Evolutionary conservation across 2,888 invertebrate species (phyloP).

Genomic region (Polyploca ridens): DNA sequence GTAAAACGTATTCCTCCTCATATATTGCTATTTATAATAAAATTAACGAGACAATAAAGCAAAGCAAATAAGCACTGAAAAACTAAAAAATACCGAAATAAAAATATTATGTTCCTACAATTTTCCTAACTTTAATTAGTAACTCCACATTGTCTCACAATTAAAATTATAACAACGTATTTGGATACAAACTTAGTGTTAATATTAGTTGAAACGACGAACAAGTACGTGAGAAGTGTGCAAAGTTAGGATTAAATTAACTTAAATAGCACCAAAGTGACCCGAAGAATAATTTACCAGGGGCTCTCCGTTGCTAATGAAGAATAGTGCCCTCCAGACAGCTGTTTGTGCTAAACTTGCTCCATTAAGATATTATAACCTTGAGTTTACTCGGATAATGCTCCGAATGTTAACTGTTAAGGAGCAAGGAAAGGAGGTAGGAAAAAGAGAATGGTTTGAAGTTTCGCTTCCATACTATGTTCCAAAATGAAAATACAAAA

Average conservation of each 20-base stretch:
- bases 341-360: conserved; percentile 75
- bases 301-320: conserved; percentile 74
- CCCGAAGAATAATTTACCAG: conserved; percentile 80
- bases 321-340: conserved; percentile 76
- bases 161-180: conserved; percentile 21
- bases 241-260: conserved; percentile 79
- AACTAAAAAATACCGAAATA: neutral
- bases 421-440: conserved; percentile 34
- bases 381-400: conserved; percentile 51
- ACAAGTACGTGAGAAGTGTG: conserved; percentile 66
- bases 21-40: no score
- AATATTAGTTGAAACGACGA: conserved; percentile 44
- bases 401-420: conserved; percentile 48
- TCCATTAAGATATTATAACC: conserved; percentile 80
- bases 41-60: no score
- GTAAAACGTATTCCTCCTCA: no score
- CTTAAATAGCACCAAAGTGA: conserved; percentile 80
- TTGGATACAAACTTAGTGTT: conserved; percentile 39
- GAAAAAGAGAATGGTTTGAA: neutral
- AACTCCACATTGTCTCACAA: neutral
- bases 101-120: neutral
- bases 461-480: neutral
- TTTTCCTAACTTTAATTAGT: neutral
- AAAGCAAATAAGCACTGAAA: neutral
- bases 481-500: neutral